These are phyloP conservation scores for Standfussiana lucernea DNA, from an alignment of 2,888 invertebrate genomes.

Conservation along the genomic window DNA sequence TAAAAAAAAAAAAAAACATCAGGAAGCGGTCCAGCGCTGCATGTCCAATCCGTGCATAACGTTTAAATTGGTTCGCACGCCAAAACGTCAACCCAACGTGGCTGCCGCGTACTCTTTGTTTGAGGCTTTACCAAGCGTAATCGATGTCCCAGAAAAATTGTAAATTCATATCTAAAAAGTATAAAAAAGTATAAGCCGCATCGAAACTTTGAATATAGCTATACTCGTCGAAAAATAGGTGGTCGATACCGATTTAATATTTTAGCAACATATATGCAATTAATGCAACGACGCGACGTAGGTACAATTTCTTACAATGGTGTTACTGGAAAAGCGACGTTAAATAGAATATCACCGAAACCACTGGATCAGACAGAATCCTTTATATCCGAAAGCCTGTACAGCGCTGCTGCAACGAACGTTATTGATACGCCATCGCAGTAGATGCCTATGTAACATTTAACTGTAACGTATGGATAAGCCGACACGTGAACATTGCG, in stretches of 20 bases:
- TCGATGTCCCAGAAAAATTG: slow-evolving; percentile 41
- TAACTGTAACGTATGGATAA: slow-evolving; percentile 40
- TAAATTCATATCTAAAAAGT: slow-evolving; percentile 11
- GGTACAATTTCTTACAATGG: not conserved
- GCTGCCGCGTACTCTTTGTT: slow-evolving; percentile 50
- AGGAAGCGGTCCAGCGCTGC: slow-evolving; percentile 20
- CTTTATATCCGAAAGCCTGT: slow-evolving; percentile 17
- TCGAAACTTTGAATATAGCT: not conserved
- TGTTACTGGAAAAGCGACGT: not conserved
- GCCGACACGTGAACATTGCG: slow-evolving; percentile 26
- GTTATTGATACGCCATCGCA: slow-evolving; percentile 35
- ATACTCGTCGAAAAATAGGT: not conserved
- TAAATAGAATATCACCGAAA: slow-evolving; percentile 5
- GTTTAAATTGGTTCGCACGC: slow-evolving; percentile 51
- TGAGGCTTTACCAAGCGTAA: slow-evolving; percentile 35
- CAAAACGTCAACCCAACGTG: slow-evolving; percentile 39
- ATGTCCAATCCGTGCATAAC: slow-evolving; percentile 51
- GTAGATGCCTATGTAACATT: slow-evolving; percentile 34
- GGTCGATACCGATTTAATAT: not conserved
- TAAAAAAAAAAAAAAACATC: slow-evolving; percentile 25
- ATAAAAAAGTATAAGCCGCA: not conserved
- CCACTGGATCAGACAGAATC: not conserved
- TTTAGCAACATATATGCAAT: not conserved
- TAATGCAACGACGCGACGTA: not conserved
- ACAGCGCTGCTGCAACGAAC: slow-evolving; percentile 1